A percentile compares a stretch with the other conserved stretches of the same genome.
These are phyloP conservation scores for Atta colombica DNA, from an alignment of 1,140 invertebrate species.

Conservation along the genomic window DNA sequence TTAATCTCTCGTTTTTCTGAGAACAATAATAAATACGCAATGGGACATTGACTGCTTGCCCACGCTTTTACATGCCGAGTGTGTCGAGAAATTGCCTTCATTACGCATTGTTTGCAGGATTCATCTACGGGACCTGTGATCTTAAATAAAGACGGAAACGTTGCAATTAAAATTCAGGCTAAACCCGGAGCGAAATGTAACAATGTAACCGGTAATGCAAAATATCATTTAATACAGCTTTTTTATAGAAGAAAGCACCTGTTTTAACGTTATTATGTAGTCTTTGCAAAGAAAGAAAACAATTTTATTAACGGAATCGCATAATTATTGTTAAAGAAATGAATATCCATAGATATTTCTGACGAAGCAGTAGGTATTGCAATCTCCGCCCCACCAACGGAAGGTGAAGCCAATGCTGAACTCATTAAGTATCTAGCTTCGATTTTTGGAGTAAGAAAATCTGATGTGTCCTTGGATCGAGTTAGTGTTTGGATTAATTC, in stretches of 20 bases:
- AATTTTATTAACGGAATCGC: not conserved
- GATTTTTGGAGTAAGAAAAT: slow-evolving; percentile 90
- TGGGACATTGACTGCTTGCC: not conserved
- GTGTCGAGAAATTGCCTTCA: slow-evolving; percentile 7
- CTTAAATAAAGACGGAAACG: slow-evolving; percentile 88
- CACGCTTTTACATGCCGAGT: not conserved
- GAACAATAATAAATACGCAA: slow-evolving; percentile 16
- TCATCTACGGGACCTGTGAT: slow-evolving; percentile 83
- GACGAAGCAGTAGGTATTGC: slow-evolving; percentile 89
- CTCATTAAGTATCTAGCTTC: slow-evolving; percentile 91
- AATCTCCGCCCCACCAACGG: slow-evolving; percentile 92
- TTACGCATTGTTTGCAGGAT: slow-evolving; percentile 33
- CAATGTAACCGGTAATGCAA: slow-evolving; percentile 89
- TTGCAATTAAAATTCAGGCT: slow-evolving; percentile 90
- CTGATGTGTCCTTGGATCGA: slow-evolving; percentile 89
- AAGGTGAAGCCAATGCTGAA: slow-evolving; percentile 93
- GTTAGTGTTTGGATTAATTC: slow-evolving; percentile 82
- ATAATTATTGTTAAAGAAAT: slow-evolving; percentile 14
- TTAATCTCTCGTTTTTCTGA: slow-evolving; percentile 8
- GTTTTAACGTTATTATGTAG: not conserved
- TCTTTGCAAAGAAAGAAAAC: not conserved
- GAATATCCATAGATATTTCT: slow-evolving; percentile 81
- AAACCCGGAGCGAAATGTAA: slow-evolving; percentile 93
- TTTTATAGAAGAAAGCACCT: not conserved
- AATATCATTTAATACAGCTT: slow-evolving; percentile 16